Conservation (phyloP, 2,797 vertebrate genomes). For the Helarctos malayanus region DNA sequence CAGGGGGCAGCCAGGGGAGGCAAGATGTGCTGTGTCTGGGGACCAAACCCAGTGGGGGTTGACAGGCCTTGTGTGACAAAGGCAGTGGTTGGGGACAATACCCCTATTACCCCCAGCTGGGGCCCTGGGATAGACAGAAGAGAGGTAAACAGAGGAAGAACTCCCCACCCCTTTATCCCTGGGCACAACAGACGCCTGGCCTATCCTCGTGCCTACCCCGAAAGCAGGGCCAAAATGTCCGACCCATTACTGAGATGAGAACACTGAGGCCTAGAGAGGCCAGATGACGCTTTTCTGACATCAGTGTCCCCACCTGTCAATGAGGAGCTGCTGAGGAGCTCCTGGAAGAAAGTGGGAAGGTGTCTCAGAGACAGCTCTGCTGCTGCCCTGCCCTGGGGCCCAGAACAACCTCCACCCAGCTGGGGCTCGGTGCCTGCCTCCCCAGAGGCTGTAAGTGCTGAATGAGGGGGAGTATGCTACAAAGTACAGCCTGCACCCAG, state of each 20-base stretch:
- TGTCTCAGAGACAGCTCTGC: neutral
- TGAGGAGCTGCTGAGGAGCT: neutral
- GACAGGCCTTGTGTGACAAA: neutral
- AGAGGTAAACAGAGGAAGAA: neutral
- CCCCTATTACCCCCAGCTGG: neutral
- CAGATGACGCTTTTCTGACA: neutral
- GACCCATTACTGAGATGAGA: neutral
- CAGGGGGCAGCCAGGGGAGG: neutral
- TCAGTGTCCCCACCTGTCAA: neutral
- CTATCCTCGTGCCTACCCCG: neutral
- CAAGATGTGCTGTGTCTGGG: neutral
- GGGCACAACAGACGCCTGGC: neutral
- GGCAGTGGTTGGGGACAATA: neutral
- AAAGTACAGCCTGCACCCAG: neutral
- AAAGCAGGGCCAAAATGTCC: neutral
- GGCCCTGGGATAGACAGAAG: neutral
- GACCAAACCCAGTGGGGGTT: neutral
- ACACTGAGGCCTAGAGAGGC: neutral
- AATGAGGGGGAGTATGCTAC: fast-evolving
- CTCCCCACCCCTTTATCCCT: neutral
- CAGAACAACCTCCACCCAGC: neutral
- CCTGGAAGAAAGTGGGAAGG: neutral
- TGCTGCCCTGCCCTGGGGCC: neutral
- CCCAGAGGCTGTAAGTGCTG: neutral
- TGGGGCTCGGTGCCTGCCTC: neutral